phyloP scores from a whole-genome alignment of 1,140 invertebrate species.

The Euborellia annulipes region DNA sequence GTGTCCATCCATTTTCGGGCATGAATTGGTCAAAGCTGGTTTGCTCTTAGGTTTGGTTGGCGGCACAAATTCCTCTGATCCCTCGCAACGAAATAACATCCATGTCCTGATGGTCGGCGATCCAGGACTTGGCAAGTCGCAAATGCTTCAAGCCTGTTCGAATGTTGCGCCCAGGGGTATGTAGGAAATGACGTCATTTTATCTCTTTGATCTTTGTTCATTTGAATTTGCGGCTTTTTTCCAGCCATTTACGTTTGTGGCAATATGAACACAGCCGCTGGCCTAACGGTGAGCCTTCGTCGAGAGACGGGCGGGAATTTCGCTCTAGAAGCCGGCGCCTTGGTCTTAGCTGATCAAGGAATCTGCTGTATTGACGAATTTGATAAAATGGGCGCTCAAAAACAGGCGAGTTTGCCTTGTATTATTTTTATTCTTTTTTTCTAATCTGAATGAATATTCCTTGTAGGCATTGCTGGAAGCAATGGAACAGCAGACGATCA shows the following conservation, averaged over 20 bases:
- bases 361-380: slow-evolving; percentile 92
- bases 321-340: slow-evolving; percentile 69
- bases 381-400: slow-evolving; percentile 73
- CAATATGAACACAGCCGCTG: slow-evolving; percentile 69
- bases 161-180: slow-evolving; percentile 65
- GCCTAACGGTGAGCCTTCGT: slow-evolving; percentile 68
- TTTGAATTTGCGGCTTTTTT: no score
- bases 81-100: slow-evolving; percentile 51
- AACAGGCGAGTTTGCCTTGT: no score
- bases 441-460: slow-evolving; percentile 9
- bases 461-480: slow-evolving; percentile 65
- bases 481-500: slow-evolving; percentile 88
- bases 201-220: no score
- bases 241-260: slow-evolving; percentile 79
- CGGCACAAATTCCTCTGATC: slow-evolving; percentile 38
- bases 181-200: no score
- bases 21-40: slow-evolving; percentile 86
- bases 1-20: slow-evolving; percentile 82
- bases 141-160: slow-evolving; percentile 66
- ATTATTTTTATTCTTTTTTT: no score
- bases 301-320: slow-evolving; percentile 64
- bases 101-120: slow-evolving; percentile 85
- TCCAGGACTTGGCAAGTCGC: slow-evolving; percentile 87
- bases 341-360: slow-evolving; percentile 69
- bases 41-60: slow-evolving; percentile 76